These are phyloP conservation scores for Rotaria macrura DNA, from an alignment of 2,888 invertebrate genomes.

Conservation along the genomic window DNA sequence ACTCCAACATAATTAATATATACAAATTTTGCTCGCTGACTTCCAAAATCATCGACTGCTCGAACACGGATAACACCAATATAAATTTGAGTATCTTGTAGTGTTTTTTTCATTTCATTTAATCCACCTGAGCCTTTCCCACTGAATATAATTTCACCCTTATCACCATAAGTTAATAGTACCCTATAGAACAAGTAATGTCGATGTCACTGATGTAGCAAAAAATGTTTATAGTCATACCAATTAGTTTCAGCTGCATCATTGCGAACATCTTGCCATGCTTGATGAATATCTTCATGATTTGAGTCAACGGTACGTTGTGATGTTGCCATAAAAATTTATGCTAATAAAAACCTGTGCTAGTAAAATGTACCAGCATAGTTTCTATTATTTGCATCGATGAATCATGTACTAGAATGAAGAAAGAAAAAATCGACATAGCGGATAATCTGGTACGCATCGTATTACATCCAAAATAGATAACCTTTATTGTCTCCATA, in stretches of 20 bases:
- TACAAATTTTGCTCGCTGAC: neutral
- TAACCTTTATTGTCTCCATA: neutral
- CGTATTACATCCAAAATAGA: neutral
- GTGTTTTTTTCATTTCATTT: neutral
- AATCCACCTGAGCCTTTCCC: neutral
- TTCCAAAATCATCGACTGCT: slow-evolving; percentile 8
- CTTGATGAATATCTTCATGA: neutral
- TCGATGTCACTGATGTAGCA: neutral
- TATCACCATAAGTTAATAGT: neutral
- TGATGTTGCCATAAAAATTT: neutral
- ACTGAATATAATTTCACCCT: neutral
- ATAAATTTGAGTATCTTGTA: neutral
- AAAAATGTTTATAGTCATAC: neutral
- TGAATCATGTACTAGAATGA: neutral
- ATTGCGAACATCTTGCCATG: slow-evolving; percentile 6
- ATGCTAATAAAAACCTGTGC: neutral
- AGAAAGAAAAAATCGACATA: neutral
- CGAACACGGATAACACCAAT: slow-evolving; percentile 4
- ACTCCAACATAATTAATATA: neutral
- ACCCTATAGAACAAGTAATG: neutral
- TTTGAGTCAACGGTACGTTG: neutral
- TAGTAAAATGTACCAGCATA: neutral
- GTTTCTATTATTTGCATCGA: neutral
- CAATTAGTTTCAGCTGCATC: neutral
- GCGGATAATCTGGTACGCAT: neutral